phyloP scores from a whole-genome alignment of 1,140 invertebrate species.

The Trichonephila clavata region DNA sequence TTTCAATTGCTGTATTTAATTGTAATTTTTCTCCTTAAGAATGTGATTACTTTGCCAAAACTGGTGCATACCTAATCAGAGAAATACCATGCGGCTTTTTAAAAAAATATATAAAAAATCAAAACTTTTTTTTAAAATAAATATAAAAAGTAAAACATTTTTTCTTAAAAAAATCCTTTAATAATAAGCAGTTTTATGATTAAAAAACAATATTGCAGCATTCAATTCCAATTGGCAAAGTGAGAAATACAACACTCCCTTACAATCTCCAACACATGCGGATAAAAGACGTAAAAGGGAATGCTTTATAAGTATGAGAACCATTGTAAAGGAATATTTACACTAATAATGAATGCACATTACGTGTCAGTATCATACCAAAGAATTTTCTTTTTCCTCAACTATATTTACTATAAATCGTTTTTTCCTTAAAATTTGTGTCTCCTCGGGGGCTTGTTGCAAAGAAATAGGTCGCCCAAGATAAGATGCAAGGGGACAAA shows the following conservation, averaged over 20 bases:
- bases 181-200: no score
- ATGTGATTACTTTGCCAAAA: no score
- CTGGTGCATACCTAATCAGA: no score
- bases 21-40: no score
- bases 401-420: conserved; percentile 31
- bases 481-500: conserved; percentile 59
- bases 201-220: no score
- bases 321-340: not conserved
- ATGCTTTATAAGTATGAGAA: not conserved
- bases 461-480: conserved; percentile 60
- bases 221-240: not conserved
- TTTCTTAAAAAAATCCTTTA: no score
- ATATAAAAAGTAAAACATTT: no score
- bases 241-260: not conserved
- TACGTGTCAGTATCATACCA: not conserved
- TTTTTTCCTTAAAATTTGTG: conserved; percentile 23
- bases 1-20: no score
- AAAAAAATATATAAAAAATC: no score
- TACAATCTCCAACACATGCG: not conserved
- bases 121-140: no score
- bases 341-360: not conserved
- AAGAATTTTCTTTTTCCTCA: not conserved
- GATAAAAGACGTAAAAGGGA: not conserved
- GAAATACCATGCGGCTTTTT: no score
- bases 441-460: conserved; percentile 25